Conservation (phyloP, 2,113 vertebrate genomes). For the Paraplagusia blochii region DNA sequence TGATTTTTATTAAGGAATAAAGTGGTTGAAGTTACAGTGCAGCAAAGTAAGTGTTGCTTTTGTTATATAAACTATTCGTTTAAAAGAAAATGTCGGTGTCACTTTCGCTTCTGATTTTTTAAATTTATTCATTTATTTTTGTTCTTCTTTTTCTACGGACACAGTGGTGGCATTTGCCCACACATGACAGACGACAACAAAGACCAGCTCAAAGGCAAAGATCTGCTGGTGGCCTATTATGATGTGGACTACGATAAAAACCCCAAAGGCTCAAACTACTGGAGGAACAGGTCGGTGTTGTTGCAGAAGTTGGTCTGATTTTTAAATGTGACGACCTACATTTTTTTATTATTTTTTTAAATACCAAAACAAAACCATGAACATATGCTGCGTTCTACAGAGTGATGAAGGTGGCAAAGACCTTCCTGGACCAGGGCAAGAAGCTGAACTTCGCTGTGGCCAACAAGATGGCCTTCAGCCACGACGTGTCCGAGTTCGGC, state of each 20-base stretch:
- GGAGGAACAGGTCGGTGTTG: constrained; percentile 90
- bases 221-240: constrained; percentile 91
- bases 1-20: too few species aligned
- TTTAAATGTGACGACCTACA: too few species aligned
- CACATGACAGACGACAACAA: constrained; percentile 98
- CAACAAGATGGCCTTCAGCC: constrained; percentile 83
- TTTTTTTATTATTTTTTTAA: neutral
- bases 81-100: neutral
- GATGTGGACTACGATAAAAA: constrained; percentile 97
- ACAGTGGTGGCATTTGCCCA: constrained; percentile 94
- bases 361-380: neutral
- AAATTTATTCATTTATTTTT: too few species aligned
- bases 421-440: constrained; percentile 89
- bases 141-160: neutral
- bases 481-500: constrained; percentile 89
- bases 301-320: neutral
- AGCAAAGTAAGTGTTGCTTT: too few species aligned
- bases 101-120: too few species aligned
- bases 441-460: constrained; percentile 89
- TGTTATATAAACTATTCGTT: neutral
- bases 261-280: constrained; percentile 97
- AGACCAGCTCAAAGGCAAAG: constrained; percentile 89
- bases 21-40: too few species aligned
- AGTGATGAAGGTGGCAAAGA: constrained; percentile 95
- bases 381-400: constrained; percentile 57